A percentile compares a stretch with the other conserved stretches of the same genome.
Conservation (phyloP, 2,797 vertebrate species). For the Cercopithecus petaurista region DNA sequence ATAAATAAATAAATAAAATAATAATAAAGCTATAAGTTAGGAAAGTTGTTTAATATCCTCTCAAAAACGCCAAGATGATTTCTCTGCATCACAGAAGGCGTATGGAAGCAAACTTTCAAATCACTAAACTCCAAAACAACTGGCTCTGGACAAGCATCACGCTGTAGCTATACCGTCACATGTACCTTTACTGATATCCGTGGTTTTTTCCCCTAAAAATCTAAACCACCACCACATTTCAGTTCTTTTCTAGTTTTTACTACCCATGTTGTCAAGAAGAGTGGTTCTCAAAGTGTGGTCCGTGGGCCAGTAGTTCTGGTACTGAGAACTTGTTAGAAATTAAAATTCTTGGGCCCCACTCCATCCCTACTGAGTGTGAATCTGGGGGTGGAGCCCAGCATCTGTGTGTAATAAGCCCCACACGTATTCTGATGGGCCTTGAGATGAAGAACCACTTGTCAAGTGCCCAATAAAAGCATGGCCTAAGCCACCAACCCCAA, state of each 20-base stretch:
- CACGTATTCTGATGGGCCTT: not conserved
- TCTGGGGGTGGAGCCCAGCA: not conserved
- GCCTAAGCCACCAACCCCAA: not conserved
- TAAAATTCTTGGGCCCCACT: not conserved
- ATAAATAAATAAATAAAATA: too few species aligned
- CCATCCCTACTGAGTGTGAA: not conserved
- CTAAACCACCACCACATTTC: not conserved
- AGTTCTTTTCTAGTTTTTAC: not conserved
- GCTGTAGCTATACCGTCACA: too few species aligned
- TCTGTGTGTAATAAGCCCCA: not conserved
- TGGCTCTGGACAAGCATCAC: not conserved
- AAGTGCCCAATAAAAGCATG: not conserved
- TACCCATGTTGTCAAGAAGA: not conserved
- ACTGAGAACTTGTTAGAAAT: not conserved
- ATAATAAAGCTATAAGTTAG: not conserved
- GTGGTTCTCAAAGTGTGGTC: not conserved
- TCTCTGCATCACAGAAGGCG: not conserved
- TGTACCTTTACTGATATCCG: not conserved
- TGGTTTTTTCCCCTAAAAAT: not conserved
- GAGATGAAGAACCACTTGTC: not conserved
- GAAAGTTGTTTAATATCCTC: not conserved
- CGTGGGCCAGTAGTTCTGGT: rapidly evolving
- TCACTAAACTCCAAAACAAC: not conserved
- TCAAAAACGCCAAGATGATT: not conserved
- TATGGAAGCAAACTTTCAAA: not conserved